Percentiles rank a stretch among this genome's conserved stretches.
These are phyloP conservation scores for Heterocephalus glaber DNA, from an alignment of 2,113 vertebrate genomes.

Conservation along the genomic window DNA sequence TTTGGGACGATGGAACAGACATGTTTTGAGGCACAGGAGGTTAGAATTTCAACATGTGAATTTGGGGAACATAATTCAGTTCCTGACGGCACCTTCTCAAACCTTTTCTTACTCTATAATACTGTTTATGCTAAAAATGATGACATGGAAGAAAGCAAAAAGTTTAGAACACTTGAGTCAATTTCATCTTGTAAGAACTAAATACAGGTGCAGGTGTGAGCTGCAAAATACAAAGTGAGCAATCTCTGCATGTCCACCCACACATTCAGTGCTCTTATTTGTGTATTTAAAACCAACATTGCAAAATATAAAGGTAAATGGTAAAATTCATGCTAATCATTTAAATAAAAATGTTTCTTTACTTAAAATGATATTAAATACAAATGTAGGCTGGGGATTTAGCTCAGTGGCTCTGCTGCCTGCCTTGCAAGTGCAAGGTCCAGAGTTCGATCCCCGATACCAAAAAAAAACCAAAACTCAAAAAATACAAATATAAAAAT, in stretches of 20 bases:
- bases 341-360: not conserved
- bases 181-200: not conserved
- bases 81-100: not conserved
- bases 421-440: too few species aligned
- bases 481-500: not conserved
- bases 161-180: rapidly evolving
- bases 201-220: not conserved
- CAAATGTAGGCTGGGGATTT: too few species aligned
- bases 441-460: too few species aligned
- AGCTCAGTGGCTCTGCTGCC: too few species aligned
- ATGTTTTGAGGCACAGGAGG: not conserved
- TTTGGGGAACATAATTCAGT: not conserved
- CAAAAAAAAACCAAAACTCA: too few species aligned
- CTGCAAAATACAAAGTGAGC: not conserved
- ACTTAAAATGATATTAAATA: not conserved
- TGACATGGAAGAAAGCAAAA: not conserved
- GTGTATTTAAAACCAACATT: not conserved
- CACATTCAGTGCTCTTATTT: not conserved
- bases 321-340: not conserved
- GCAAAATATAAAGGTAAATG: not conserved
- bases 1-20: not conserved
- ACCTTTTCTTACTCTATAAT: too few species aligned
- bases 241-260: not conserved
- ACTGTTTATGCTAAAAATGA: not conserved
- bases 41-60: not conserved